phyloP scores from a whole-genome alignment of 2,797 vertebrate species.

The Sciurus carolinensis region DNA sequence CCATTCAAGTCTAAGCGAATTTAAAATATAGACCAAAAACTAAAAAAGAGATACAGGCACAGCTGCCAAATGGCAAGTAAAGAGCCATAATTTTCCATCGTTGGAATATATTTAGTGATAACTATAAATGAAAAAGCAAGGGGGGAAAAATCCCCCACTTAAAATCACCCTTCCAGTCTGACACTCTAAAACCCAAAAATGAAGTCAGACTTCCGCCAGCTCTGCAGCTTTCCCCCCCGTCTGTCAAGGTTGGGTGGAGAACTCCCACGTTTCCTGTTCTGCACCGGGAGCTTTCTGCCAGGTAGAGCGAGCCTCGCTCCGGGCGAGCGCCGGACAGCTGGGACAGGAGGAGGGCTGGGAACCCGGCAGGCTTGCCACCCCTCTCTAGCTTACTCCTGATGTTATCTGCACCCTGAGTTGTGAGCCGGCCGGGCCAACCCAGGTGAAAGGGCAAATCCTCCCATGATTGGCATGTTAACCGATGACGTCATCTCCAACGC shows the following conservation, averaged over 20 bases:
- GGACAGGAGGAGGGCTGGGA: neutral
- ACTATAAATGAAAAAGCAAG: conserved; percentile 84
- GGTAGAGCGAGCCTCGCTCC: conserved; percentile 60
- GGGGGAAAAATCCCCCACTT: conserved; percentile 23
- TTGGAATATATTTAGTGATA: conserved; percentile 84
- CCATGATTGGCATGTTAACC: neutral
- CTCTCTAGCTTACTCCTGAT: neutral
- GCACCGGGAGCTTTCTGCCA: conserved; percentile 49
- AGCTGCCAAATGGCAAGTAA: conserved; percentile 84
- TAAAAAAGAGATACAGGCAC: conserved; percentile 80
- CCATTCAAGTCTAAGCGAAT: conserved; percentile 78
- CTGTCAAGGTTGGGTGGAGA: conserved; percentile 62
- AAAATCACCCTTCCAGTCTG: conserved; percentile 70
- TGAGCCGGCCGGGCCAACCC: neutral
- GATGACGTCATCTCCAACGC: conserved; percentile 6
- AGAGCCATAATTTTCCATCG: conserved; percentile 80
- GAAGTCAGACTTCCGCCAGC: conserved; percentile 56
- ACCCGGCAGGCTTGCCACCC: neutral
- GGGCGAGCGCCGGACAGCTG: neutral
- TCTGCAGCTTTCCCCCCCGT: conserved; percentile 59
- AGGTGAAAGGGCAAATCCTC: neutral
- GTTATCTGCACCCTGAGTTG: neutral
- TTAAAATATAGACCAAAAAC: conserved; percentile 83
- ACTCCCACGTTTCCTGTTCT: conserved; percentile 61
- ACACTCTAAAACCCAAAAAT: conserved; percentile 74